These are phyloP conservation scores for Adineta ricciae DNA, from an alignment of 2,888 invertebrate genomes.

Conservation along the genomic window DNA sequence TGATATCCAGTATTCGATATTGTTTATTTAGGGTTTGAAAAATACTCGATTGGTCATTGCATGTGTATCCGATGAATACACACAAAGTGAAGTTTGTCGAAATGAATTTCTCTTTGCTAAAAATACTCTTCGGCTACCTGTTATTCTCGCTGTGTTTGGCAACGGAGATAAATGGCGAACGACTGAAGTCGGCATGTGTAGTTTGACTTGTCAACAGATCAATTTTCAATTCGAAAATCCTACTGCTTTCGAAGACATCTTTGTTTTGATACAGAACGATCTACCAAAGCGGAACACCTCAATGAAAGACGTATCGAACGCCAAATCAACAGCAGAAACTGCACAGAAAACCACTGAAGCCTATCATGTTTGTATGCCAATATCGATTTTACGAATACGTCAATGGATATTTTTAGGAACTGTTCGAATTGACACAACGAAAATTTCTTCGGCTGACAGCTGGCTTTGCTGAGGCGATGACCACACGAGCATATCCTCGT, in stretches of 20 bases:
- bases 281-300: background rate
- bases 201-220: background rate
- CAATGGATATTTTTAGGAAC: constrained; percentile 39
- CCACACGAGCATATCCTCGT: constrained; percentile 39
- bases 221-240: constrained; percentile 22
- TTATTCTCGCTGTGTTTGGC: constrained; percentile 42
- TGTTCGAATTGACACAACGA: constrained; percentile 45
- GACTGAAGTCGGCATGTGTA: constrained; percentile 20
- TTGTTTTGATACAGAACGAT: background rate
- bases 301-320: background rate
- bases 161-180: constrained; percentile 41
- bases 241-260: background rate
- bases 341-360: background rate
- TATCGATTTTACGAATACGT: background rate
- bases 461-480: constrained; percentile 40
- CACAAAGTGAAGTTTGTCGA: constrained; percentile 40
- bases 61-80: constrained; percentile 45
- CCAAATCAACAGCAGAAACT: no score
- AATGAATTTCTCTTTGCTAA: constrained; percentile 44
- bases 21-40: constrained; percentile 41
- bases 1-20: no score
- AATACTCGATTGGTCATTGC: constrained; percentile 41
- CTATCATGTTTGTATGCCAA: background rate
- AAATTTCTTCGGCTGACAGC: constrained; percentile 43
- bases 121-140: constrained; percentile 40